These are phyloP conservation scores for Pteropus rufus DNA, from an alignment of 2,797 vertebrate species.

Conservation along the genomic window DNA sequence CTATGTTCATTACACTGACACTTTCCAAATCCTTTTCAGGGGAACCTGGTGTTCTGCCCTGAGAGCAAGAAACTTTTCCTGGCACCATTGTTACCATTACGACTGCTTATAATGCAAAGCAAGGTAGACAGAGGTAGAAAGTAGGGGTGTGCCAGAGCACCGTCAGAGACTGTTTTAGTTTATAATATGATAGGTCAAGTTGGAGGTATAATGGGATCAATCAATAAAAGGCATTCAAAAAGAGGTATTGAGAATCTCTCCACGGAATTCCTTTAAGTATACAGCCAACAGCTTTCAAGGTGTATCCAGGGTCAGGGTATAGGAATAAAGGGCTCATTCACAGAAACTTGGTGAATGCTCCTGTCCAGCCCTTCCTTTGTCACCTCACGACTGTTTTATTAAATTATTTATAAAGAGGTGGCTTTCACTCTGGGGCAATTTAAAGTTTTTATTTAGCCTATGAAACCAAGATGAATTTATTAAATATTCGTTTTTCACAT, in stretches of 20 bases:
- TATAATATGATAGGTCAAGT: neutral
- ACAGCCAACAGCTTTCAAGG: neutral
- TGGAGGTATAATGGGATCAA: neutral
- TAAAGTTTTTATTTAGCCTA: neutral
- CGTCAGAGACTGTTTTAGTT: neutral
- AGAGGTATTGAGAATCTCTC: neutral
- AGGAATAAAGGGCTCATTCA: neutral
- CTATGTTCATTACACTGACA: neutral
- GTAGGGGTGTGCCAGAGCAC: neutral
- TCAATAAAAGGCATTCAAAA: neutral
- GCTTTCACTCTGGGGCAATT: neutral
- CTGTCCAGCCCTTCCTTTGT: neutral
- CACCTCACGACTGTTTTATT: neutral
- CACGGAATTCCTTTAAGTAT: neutral
- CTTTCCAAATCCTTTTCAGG: neutral
- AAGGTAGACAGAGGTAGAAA: neutral
- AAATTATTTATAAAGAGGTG: neutral
- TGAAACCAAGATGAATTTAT: neutral
- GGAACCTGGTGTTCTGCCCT: neutral
- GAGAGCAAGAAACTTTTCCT: neutral
- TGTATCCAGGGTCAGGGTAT: neutral
- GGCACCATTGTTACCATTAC: neutral
- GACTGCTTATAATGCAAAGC: neutral
- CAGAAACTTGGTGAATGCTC: neutral
- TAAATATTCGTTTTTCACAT: neutral